phyloP scores from a whole-genome alignment of 2,113 vertebrate genomes.

The Gymnogyps californianus region DNA sequence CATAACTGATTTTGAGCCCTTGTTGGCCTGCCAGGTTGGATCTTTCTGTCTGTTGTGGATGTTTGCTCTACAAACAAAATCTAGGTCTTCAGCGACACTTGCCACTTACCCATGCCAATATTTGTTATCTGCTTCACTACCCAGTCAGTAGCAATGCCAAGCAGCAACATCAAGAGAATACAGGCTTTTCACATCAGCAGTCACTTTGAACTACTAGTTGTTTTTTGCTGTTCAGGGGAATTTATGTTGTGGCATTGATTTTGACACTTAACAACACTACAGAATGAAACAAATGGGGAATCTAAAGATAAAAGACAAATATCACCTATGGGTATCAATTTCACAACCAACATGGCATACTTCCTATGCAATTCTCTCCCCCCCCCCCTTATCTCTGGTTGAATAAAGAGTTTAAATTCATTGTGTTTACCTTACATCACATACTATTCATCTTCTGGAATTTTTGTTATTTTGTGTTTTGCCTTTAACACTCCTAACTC shows the following conservation, averaged over 20 bases:
- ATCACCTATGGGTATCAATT: not conserved
- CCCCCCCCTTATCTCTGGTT: not conserved
- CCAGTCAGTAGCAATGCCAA: slow-evolving; percentile 1
- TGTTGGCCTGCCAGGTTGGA: slow-evolving; percentile 13
- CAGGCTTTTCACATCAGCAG: slow-evolving; percentile 36
- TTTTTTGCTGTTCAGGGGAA: not conserved
- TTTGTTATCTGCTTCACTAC: slow-evolving; percentile 43
- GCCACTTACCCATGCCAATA: slow-evolving; percentile 55
- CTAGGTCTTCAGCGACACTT: slow-evolving; percentile 58
- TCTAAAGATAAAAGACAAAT: not conserved
- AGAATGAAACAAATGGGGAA: not conserved
- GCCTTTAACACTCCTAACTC: not conserved
- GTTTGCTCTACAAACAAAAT: slow-evolving; percentile 43
- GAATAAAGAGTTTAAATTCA: not conserved
- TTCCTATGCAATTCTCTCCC: not conserved
- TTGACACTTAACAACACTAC: not conserved
- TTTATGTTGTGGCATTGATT: not conserved
- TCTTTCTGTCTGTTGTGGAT: slow-evolving; percentile 32
- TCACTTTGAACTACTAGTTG: slow-evolving; percentile 16
- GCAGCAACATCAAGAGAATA: slow-evolving; percentile 18
- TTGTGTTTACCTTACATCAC: not conserved
- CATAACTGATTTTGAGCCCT: not conserved
- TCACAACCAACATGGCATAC: accelerated
- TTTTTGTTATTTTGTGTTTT: not conserved
- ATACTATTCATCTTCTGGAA: not conserved